Conservation (phyloP, 1,140 invertebrate genomes). For the Semibalanus balanoides region DNA sequence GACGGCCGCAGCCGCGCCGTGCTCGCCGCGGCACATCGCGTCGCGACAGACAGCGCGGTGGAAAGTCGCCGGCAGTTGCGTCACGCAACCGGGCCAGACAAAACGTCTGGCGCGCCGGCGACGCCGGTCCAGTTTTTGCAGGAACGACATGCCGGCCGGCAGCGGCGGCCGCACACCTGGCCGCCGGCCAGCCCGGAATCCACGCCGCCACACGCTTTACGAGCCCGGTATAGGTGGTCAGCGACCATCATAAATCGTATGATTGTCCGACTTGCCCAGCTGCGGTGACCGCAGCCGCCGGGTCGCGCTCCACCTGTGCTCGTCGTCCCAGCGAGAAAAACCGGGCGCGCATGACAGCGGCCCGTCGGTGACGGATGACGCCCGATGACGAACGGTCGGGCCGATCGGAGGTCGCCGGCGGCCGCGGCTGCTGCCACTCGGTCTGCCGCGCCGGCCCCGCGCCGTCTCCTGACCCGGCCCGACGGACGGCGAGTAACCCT, state of each 20-base stretch:
- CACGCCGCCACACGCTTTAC: background rate
- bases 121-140: background rate
- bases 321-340: background rate
- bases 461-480: too few species aligned
- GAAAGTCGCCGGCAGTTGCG: too few species aligned
- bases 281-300: background rate
- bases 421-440: too few species aligned
- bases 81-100: background rate
- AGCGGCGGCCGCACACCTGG: background rate
- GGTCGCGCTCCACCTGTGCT: background rate
- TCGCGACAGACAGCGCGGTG: too few species aligned
- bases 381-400: too few species aligned
- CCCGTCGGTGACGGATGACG: background rate
- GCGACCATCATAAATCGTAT: background rate
- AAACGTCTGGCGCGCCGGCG: background rate
- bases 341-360: background rate
- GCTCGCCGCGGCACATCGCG: too few species aligned
- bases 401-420: too few species aligned
- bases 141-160: background rate
- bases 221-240: background rate
- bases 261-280: background rate
- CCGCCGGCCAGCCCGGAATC: background rate
- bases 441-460: too few species aligned
- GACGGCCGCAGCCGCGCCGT: too few species aligned
- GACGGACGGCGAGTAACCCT: background rate